Evolutionary conservation across 1,140 invertebrate species (phyloP).

Genomic region (Helicoverpa zea): DNA sequence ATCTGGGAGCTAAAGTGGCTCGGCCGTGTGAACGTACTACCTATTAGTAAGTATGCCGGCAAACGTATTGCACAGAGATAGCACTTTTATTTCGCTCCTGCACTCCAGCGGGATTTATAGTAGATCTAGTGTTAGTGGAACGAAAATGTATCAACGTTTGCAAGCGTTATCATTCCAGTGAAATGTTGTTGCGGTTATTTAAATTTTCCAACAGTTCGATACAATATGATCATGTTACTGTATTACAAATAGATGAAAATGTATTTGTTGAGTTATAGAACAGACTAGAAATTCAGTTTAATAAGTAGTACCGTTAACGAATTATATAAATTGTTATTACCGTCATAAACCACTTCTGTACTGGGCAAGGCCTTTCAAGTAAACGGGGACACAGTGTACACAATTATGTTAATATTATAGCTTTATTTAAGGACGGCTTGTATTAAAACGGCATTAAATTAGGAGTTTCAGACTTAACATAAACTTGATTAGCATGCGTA

Average conservation of each 20-base stretch:
- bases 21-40: constrained; percentile 49
- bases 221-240: too few species aligned
- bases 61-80: constrained; percentile 65
- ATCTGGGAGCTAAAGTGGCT: constrained; percentile 51
- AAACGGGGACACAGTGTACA: constrained; percentile 2
- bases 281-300: too few species aligned
- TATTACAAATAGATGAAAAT: too few species aligned
- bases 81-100: constrained; percentile 62
- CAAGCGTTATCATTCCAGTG: constrained; percentile 1
- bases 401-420: constrained; percentile 26
- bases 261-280: too few species aligned
- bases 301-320: too few species aligned
- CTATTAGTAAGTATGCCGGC: constrained; percentile 60
- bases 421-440: constrained; percentile 19
- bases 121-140: constrained; percentile 38
- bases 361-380: not conserved
- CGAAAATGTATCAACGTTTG: constrained; percentile 34
- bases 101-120: constrained; percentile 57
- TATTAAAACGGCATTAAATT: constrained; percentile 43
- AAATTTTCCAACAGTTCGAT: not conserved
- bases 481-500: constrained; percentile 49
- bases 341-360: too few species aligned
- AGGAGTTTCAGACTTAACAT: constrained; percentile 42
- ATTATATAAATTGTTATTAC: too few species aligned
- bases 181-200: not conserved